These are phyloP conservation scores for Petromus typicus DNA, from an alignment of 2,113 vertebrate genomes.

Conservation along the genomic window DNA sequence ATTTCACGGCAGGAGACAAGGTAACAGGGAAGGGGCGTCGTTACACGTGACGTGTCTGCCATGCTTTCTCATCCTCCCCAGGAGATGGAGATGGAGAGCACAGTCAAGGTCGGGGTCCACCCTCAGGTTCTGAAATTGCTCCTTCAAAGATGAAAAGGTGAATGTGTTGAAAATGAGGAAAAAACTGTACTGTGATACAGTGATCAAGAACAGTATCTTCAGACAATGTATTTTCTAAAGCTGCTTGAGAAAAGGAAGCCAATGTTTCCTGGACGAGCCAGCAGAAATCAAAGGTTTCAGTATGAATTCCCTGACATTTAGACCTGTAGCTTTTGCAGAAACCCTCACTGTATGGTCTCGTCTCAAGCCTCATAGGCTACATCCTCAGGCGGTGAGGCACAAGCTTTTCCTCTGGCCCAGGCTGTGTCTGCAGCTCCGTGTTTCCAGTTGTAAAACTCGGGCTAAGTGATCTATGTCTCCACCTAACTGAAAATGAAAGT, in stretches of 20 bases:
- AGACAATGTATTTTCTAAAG: constrained; percentile 16
- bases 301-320: neutral
- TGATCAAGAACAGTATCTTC: neutral
- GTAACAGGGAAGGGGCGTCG: neutral
- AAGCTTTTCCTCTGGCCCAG: neutral
- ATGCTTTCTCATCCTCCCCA: too few relatives aligned
- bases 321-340: neutral
- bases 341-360: neutral
- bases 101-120: neutral
- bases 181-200: neutral
- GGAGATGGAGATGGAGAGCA: too few relatives aligned
- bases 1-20: neutral
- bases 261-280: neutral
- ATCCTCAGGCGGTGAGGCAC: neutral
- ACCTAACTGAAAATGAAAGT: neutral
- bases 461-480: neutral
- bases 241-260: constrained; percentile 14
- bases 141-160: neutral
- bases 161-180: neutral
- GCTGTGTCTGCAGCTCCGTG: neutral
- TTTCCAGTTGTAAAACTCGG: neutral
- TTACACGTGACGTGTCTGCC: neutral
- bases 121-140: constrained; percentile 32
- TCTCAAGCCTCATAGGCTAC: neutral
- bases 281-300: neutral